Evolutionary conservation across 2,888 invertebrate genomes (phyloP), one percentile per base, ranked within the genome.

Genomic region (Nemoura dubitans): DNA sequence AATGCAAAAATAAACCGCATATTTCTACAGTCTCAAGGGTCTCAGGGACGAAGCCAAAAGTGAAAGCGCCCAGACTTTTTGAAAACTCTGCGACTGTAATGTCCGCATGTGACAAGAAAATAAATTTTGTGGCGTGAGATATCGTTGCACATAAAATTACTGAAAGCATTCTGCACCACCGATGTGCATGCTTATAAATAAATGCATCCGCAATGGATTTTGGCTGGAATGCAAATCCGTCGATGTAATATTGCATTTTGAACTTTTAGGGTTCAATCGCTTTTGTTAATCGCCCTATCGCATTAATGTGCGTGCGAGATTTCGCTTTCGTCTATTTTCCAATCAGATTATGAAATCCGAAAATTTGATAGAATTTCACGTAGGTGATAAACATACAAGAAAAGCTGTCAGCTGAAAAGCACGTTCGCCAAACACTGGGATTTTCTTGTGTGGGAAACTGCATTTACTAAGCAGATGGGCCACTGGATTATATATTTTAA

Each of bases 1-100:
- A 84, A 16, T 84, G 84, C 84, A 76, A 76, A 84, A 84, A 84
- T 84, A 84, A 84, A 84, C 84, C 29, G 26, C 84, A 76, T 84
- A 76, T 76, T 84, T 84, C 28, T 76, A 28, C 59, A 59, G n/a
- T 30, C n/a, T n/a, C 30, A 30, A 16, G 30, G 29, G 29, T 7
- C 42, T n/a, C 26, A 43, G 26, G 10, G 83, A n/a, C 43, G 83
- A 7, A 42, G 83, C 83, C 84, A 59, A 28, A 84, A 84, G 84
- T 27, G 84, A 59, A 76, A 84, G 84, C 29, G 0, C 36, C 42
- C 21, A 21, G 29, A 29, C 81, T 29, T 27, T 81, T 28, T 7
- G 29, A 29, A 27, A 27, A 59, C 59, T 59, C 2, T 21, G 16
- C 59, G 80, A 26, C 36, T 26, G 81, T 30, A 29, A 81, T n/a